These are phyloP conservation scores for Prunella himalayana DNA, from an alignment of 2,113 vertebrate genomes.

Conservation along the genomic window DNA sequence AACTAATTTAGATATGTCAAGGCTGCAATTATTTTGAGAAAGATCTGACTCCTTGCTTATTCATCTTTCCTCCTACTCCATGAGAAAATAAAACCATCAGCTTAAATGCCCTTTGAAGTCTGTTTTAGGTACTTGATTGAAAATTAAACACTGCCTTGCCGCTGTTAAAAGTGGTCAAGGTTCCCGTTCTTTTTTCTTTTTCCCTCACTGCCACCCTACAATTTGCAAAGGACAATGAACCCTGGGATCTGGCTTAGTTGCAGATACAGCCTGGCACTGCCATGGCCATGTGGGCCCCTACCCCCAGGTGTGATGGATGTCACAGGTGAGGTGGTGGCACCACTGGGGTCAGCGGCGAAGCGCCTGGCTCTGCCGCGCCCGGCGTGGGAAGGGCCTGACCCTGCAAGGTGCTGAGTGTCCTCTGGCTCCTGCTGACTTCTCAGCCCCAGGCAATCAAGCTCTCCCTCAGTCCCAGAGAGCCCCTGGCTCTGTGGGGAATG, in stretches of 20 bases:
- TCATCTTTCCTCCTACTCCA: conserved; percentile 72
- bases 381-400: not conserved
- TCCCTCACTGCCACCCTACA: not conserved
- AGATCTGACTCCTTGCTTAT: conserved; percentile 72
- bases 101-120: conserved; percentile 75
- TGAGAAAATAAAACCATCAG: conserved; percentile 75
- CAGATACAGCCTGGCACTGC: not conserved
- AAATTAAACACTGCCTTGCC: conserved; percentile 64
- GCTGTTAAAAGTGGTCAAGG: conserved; percentile 28
- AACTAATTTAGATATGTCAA: conserved; percentile 79
- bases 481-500: not conserved
- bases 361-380: fast-evolving
- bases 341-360: not conserved
- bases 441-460: not conserved
- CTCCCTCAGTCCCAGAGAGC: not conserved
- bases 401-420: fast-evolving
- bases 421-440: not conserved
- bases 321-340: fast-evolving
- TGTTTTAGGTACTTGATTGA: conserved; percentile 69
- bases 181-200: not conserved
- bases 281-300: not conserved
- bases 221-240: conserved; percentile 16
- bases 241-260: not conserved
- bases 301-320: fast-evolving
- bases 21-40: conserved; percentile 77